phyloP scores from a whole-genome alignment of 2,797 vertebrate species.

The Gymnoscopelus braueri region DNA sequence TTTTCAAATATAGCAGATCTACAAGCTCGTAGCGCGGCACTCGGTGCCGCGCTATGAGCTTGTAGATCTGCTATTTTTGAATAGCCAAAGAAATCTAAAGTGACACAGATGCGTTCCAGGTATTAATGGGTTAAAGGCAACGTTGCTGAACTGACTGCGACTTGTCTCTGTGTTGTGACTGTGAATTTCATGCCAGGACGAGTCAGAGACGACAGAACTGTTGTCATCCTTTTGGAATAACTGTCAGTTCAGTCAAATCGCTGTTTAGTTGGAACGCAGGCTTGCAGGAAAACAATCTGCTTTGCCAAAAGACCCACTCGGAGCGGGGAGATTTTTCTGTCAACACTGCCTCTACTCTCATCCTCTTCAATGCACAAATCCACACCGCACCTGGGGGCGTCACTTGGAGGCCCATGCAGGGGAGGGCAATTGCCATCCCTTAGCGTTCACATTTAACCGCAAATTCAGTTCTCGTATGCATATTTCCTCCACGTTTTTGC shows the following conservation, averaged over 20 bases:
- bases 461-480: no score
- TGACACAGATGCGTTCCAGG: no score
- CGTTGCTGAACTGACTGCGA: constrained; percentile 39
- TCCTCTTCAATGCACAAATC: constrained; percentile 22
- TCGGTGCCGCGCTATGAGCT: no score
- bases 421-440: no score
- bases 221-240: constrained; percentile 61
- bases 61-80: no score
- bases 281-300: constrained; percentile 58
- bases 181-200: constrained; percentile 53
- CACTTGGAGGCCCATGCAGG: no score
- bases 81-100: no score
- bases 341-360: constrained; percentile 28
- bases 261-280: constrained; percentile 53
- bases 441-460: no score
- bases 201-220: constrained; percentile 61
- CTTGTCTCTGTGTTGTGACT: constrained; percentile 38
- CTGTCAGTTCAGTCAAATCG: constrained; percentile 68
- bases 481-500: no score
- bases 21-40: no score
- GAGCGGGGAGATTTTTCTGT: constrained; percentile 34
- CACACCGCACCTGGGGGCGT: background rate
- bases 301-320: constrained; percentile 26
- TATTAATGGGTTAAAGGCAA: no score
- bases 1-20: no score